Evolutionary conservation across 1,140 invertebrate genomes (phyloP), one percentile per base, ranked within the genome.

Genomic region (Nasonia giraulti): DNA sequence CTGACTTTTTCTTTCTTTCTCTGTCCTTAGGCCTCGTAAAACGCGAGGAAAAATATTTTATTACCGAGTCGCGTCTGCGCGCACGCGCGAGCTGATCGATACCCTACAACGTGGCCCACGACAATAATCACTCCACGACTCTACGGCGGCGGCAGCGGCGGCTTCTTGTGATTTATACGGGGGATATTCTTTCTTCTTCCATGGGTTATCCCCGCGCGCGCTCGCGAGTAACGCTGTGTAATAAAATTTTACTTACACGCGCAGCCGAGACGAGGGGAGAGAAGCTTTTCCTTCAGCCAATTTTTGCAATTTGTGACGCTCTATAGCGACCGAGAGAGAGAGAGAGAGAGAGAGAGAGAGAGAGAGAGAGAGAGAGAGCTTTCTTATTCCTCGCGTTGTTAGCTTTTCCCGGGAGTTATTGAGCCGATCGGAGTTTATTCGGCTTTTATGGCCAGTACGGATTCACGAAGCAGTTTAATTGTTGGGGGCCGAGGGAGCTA

Each of bases 171-270:
- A 85, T 85, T 85, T 85, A 85, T 85, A 85, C 23, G 68, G 55
- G 50, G 50, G 69, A 80, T 44, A 71, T 75, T 71, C 75, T 71
- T 8, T 71, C 33, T 33, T 71, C 78, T 84, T 84, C 76, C 76
- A 84, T 80, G 33, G 71, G 11, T 44, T 66, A 74, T 69, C n/a
- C 37, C 73, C 74, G 7, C 23, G n/a, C 14, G 31, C 40, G 40
- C 40, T 5, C 71, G 47, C 74, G 31, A 23, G 76, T 47, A n/a
- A 44, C 77, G 68, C 47, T 44, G 62, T 47, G 83, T 85, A 85
- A 85, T 85, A 85, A 85, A 85, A 85, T 85, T 85, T 85, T 85
- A 81, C 83, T 85, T 85, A 85, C 78, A 85, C 83, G 78, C 83
- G 31, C 78, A 40, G 71, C 71, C 83, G 83, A 33, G 23, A 68